phyloP scores from a whole-genome alignment of 2,888 invertebrate genomes.

The Pogonocherus hispidulus region DNA sequence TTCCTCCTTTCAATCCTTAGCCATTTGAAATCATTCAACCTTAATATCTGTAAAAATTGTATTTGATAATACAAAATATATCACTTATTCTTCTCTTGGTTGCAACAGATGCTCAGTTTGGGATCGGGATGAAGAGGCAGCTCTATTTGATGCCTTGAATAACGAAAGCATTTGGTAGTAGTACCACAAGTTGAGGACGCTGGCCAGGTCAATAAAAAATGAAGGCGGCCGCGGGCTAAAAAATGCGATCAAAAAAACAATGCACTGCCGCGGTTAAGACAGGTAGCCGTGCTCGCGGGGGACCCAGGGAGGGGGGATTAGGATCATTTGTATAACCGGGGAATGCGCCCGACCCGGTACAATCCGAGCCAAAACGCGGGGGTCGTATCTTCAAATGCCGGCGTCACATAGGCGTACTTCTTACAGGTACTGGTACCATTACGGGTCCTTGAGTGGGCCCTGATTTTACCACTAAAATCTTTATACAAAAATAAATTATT shows the following conservation, averaged over 20 bases:
- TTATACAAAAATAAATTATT: too few relatives aligned
- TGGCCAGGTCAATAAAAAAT: slow-evolving; percentile 64
- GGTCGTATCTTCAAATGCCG: slow-evolving; percentile 55
- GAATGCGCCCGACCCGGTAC: slow-evolving; percentile 69
- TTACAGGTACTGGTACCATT: background rate
- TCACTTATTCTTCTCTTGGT: background rate
- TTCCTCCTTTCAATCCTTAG: too few relatives aligned
- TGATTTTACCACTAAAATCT: too few relatives aligned
- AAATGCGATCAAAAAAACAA: slow-evolving; percentile 66
- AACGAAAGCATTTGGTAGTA: slow-evolving; percentile 55
- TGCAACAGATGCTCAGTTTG: slow-evolving; percentile 20
- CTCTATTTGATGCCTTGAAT: slow-evolving; percentile 38
- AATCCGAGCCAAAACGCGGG: slow-evolving; percentile 63
- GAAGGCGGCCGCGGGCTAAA: slow-evolving; percentile 62
- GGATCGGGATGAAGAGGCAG: slow-evolving; percentile 39
- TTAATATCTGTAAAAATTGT: too few relatives aligned
- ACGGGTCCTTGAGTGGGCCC: too few relatives aligned
- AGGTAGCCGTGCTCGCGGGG: slow-evolving; percentile 66
- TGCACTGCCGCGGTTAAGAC: slow-evolving; percentile 66
- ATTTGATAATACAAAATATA: too few relatives aligned
- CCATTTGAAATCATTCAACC: too few relatives aligned
- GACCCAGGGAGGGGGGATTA: slow-evolving; percentile 61
- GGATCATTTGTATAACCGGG: slow-evolving; percentile 70
- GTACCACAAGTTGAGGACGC: slow-evolving; percentile 51
- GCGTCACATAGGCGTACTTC: slow-evolving; percentile 42